Conservation (phyloP, 2,888 invertebrate species). For the Taenaris catops region DNA sequence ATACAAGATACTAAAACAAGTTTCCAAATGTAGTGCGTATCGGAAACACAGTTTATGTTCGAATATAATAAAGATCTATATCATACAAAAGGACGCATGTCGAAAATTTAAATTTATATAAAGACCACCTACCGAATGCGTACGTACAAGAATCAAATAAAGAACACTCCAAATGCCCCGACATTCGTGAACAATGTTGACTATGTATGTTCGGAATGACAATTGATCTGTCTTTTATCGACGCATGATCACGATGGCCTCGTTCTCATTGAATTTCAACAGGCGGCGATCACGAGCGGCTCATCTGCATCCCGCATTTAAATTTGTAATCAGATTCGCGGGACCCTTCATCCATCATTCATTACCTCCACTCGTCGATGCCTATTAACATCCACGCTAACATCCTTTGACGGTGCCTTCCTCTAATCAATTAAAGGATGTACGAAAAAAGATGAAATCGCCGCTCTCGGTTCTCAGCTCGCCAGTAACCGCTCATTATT, state of each 20-base stretch:
- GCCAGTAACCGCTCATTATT: constrained; percentile 79
- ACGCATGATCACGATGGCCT: constrained; percentile 48
- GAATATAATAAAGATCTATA: constrained; percentile 9
- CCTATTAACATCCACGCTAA: constrained; percentile 29
- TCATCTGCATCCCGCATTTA: constrained; percentile 65
- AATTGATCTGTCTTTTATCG: constrained; percentile 27
- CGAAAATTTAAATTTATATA: constrained; percentile 5
- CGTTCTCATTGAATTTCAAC: constrained; percentile 56
- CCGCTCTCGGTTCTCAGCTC: constrained; percentile 52
- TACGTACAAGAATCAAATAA: constrained; percentile 8
- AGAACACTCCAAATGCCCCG: constrained; percentile 9
- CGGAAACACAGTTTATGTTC: neutral
- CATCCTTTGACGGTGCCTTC: constrained; percentile 46
- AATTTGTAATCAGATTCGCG: constrained; percentile 66
- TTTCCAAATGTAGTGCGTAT: no score
- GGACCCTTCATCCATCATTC: constrained; percentile 68
- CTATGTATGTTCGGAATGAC: constrained; percentile 18
- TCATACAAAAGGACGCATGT: constrained; percentile 1
- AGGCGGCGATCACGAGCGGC: constrained; percentile 33
- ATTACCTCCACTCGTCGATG: constrained; percentile 34
- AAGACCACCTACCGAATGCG: constrained; percentile 8
- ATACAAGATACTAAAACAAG: no score
- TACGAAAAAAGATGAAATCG: constrained; percentile 58
- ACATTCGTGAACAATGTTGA: constrained; percentile 12
- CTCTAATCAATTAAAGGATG: constrained; percentile 70